These are phyloP conservation scores for Bagarius yarrelli DNA, from an alignment of 2,113 vertebrate species.

Conservation along the genomic window DNA sequence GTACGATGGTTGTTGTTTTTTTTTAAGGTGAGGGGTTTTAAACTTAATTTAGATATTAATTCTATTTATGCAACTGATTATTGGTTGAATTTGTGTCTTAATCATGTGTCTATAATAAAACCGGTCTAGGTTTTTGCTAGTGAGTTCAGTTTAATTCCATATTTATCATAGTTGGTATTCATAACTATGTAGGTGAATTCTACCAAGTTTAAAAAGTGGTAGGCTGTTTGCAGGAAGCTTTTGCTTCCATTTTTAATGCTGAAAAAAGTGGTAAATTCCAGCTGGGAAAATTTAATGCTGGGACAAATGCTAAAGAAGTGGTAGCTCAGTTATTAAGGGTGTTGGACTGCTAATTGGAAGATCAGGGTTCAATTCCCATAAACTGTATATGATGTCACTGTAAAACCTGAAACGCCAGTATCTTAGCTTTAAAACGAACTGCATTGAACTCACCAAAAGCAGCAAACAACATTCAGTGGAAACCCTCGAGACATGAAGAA, in stretches of 20 bases:
- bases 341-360: too few species aligned
- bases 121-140: not conserved
- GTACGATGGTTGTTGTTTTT: not conserved
- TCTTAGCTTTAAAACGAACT: not conserved
- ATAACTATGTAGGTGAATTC: not conserved
- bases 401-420: not conserved
- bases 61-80: not conserved
- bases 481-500: not conserved
- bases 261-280: too few species aligned
- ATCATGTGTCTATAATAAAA: too few species aligned
- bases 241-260: not conserved
- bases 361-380: too few species aligned
- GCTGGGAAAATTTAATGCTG: too few species aligned
- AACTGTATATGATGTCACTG: not conserved
- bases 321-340: too few species aligned
- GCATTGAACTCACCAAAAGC: not conserved
- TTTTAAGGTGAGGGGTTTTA: not conserved
- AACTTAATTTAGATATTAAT: too few species aligned
- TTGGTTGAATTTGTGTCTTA: not conserved
- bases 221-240: not conserved
- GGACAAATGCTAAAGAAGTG: too few species aligned
- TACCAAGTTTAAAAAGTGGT: not conserved
- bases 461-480: not conserved
- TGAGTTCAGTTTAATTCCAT: not conserved
- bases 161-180: not conserved